A percentile compares a stretch with the other conserved stretches of the same genome.
These are phyloP conservation scores for Tetranychus truncatus DNA, from an alignment of 2,888 invertebrate genomes.

Conservation along the genomic window DNA sequence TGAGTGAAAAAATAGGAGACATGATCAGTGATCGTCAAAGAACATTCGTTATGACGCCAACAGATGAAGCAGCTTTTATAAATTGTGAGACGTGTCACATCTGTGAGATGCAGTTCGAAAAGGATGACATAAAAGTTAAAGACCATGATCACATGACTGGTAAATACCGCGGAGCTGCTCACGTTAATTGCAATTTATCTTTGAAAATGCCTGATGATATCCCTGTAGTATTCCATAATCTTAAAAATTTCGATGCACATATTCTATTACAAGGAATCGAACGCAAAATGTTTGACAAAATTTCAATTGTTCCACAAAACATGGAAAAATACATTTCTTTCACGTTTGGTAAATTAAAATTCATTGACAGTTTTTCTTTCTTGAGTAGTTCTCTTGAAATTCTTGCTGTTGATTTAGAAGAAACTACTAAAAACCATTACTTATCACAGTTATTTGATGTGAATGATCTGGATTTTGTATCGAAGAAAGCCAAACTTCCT, in stretches of 20 bases:
- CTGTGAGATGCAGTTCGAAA: not conserved
- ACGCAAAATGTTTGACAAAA: not conserved
- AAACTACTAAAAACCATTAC: no score
- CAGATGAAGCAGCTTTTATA: no score
- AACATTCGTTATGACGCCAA: no score
- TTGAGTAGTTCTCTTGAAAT: not conserved
- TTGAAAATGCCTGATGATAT: not conserved
- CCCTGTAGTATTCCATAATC: not conserved
- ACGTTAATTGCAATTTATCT: not conserved
- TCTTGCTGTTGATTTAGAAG: no score
- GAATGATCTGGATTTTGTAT: not conserved
- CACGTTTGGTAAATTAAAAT: not conserved
- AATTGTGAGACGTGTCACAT: not conserved
- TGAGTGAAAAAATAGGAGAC: no score
- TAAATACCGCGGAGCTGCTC: not conserved
- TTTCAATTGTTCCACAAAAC: not conserved
- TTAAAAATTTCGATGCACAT: slow-evolving; percentile 4
- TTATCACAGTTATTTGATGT: not conserved
- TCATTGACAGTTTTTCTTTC: not conserved
- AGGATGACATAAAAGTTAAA: not conserved
- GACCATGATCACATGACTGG: not conserved
- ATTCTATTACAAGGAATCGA: not conserved
- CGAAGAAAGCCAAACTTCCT: not conserved
- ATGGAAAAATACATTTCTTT: not conserved
- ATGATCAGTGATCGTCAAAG: no score